These are phyloP conservation scores for Leptoclinus maculatus DNA, from an alignment of 2,797 vertebrate species.

Conservation along the genomic window DNA sequence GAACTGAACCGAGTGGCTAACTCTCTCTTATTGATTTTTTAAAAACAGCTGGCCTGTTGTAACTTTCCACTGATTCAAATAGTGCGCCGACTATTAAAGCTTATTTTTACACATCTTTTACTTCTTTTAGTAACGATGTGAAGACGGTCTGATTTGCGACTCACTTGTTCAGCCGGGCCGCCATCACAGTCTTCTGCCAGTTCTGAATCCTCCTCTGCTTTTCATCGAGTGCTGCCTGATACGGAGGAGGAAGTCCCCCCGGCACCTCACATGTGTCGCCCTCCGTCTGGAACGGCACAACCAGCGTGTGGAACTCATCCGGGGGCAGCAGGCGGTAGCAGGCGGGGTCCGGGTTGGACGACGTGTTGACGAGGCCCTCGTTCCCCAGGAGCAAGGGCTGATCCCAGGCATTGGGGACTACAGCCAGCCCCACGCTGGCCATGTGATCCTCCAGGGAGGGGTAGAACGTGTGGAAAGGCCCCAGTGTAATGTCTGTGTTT, in stretches of 20 bases:
- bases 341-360: constrained; percentile 52
- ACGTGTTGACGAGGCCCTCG: constrained; percentile 71
- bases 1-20: not conserved
- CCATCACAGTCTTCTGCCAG: constrained; percentile 93
- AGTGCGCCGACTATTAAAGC: not conserved
- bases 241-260: constrained; percentile 87
- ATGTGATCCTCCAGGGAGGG: constrained; percentile 97
- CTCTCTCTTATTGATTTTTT: constrained; percentile 38
- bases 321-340: constrained; percentile 89
- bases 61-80: constrained; percentile 25
- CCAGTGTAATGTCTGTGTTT: constrained; percentile 89
- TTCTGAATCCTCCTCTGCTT: constrained; percentile 88
- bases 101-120: not conserved
- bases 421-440: constrained; percentile 93
- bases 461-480: constrained; percentile 95
- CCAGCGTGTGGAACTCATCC: constrained; percentile 87
- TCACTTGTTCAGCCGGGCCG: constrained; percentile 91
- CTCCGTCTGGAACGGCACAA: constrained; percentile 94
- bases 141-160: constrained; percentile 46
- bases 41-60: not conserved
- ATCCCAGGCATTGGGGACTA: constrained; percentile 94
- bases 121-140: not conserved
- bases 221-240: constrained; percentile 86
- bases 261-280: constrained; percentile 95
- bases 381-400: constrained; percentile 87